Conservation (phyloP, 2,797 vertebrate genomes). For the Scomberomorus guttatus region DNA sequence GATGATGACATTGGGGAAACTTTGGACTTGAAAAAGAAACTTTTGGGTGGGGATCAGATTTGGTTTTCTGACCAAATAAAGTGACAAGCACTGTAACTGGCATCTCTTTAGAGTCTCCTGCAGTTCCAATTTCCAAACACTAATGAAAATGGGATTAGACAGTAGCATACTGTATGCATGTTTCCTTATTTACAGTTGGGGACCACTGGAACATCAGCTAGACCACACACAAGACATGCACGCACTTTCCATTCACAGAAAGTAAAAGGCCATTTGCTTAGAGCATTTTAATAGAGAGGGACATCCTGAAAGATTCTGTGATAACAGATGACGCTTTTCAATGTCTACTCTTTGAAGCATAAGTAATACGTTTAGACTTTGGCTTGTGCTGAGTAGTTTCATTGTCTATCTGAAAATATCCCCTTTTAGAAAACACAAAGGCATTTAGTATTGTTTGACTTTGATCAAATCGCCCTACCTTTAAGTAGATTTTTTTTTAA, state of each 20-base stretch:
- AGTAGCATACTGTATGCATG: conserved; percentile 44
- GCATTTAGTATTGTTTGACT: conserved; percentile 24
- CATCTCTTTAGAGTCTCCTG: conserved; percentile 53
- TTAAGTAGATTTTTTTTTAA: conserved; percentile 16
- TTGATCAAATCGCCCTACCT: conserved; percentile 23
- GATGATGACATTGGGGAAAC: conserved; percentile 68
- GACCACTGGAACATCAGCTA: conserved; percentile 46
- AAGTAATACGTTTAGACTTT: conserved; percentile 25
- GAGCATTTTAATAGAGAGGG: conserved; percentile 40
- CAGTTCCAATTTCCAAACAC: conserved; percentile 59
- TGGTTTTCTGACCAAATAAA: conserved; percentile 63
- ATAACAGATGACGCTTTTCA: conserved; percentile 42
- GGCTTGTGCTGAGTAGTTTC: conserved; percentile 19
- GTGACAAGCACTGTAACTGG: conserved; percentile 51
- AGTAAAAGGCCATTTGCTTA: conserved; percentile 38
- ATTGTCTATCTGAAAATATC: conserved; percentile 9
- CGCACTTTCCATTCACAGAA: conserved; percentile 52
- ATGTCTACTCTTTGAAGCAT: conserved; percentile 31
- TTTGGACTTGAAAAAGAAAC: conserved; percentile 43
- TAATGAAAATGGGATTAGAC: conserved; percentile 74
- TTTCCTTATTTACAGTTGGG: conserved; percentile 59
- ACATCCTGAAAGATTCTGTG: conserved; percentile 49
- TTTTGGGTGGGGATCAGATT: conserved; percentile 64
- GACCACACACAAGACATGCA: conserved; percentile 57
- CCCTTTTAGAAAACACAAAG: neutral